Evolutionary conservation across 2,888 invertebrate genomes (phyloP).

Genomic region (Spisula subtruncata): DNA sequence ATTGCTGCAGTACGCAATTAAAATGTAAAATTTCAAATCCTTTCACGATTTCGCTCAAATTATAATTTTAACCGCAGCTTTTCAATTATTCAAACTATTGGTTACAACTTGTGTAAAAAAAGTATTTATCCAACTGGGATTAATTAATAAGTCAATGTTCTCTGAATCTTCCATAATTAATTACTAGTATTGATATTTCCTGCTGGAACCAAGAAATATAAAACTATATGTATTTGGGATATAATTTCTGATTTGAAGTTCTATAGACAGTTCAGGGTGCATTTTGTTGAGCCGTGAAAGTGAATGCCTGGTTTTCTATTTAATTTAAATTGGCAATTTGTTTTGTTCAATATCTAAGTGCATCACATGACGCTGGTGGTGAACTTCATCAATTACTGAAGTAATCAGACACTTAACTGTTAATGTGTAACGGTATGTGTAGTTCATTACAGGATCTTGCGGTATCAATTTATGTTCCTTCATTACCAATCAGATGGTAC

Average conservation of each 20-base stretch:
- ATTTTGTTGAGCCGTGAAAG: too few relatives aligned
- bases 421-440: too few relatives aligned
- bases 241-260: neutral
- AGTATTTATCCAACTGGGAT: neutral
- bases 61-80: neutral
- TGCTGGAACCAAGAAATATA: too few relatives aligned
- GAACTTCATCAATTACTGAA: too few relatives aligned
- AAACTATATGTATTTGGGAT: too few relatives aligned
- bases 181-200: neutral
- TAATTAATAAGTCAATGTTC: neutral
- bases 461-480: neutral
- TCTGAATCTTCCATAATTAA: neutral
- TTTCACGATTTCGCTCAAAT: neutral
- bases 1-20: neutral
- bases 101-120: neutral
- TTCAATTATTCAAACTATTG: conserved; percentile 16
- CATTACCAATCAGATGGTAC: neutral
- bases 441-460: neutral
- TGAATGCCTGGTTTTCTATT: too few relatives aligned
- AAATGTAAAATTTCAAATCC: neutral
- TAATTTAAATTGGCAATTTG: neutral
- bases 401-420: too few relatives aligned
- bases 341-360: neutral
- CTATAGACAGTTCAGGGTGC: neutral
- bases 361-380: too few relatives aligned